Evolutionary conservation across 1,140 invertebrate species (phyloP).

Genomic region (Schlechtendalia chinensis): DNA sequence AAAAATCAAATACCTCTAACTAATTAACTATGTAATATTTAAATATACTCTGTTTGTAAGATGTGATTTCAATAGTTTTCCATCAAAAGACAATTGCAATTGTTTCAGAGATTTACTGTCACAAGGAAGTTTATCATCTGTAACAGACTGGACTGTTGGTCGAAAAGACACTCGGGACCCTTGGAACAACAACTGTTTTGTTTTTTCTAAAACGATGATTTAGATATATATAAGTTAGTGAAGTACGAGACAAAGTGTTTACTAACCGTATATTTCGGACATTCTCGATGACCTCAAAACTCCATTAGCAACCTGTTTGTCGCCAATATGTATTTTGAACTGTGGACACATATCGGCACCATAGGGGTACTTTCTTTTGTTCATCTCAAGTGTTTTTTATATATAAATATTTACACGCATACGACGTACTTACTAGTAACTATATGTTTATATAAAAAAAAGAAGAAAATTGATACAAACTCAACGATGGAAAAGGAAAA

Average conservation of each 20-base stretch:
- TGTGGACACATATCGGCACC: conserved; percentile 34
- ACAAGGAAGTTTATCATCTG: not conserved
- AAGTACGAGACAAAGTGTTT: too few relatives aligned
- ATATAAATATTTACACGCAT: too few relatives aligned
- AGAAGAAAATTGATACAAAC: too few relatives aligned
- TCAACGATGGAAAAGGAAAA: too few relatives aligned
- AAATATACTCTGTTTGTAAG: not conserved
- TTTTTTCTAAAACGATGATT: conserved; percentile 20
- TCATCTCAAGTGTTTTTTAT: not conserved
- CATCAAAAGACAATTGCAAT: conserved; percentile 29
- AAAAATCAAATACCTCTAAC: not conserved
- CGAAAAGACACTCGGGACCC: not conserved
- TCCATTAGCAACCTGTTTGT: conserved; percentile 37
- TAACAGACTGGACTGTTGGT: not conserved
- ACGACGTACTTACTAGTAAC: too few relatives aligned
- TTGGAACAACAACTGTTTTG: conserved; percentile 21
- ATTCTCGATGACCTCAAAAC: conserved; percentile 7
- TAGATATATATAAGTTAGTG: too few relatives aligned
- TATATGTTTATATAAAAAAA: too few relatives aligned
- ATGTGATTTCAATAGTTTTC: not conserved
- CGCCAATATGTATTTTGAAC: conserved; percentile 38
- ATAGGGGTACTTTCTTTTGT: conserved; percentile 41
- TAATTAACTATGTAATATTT: too few relatives aligned
- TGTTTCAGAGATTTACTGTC: conserved; percentile 22
- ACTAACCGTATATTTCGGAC: conserved; percentile 24